Base-by-base conservation (phyloP, 2,797 vertebrate species). In the Vireo griseus region DNA sequence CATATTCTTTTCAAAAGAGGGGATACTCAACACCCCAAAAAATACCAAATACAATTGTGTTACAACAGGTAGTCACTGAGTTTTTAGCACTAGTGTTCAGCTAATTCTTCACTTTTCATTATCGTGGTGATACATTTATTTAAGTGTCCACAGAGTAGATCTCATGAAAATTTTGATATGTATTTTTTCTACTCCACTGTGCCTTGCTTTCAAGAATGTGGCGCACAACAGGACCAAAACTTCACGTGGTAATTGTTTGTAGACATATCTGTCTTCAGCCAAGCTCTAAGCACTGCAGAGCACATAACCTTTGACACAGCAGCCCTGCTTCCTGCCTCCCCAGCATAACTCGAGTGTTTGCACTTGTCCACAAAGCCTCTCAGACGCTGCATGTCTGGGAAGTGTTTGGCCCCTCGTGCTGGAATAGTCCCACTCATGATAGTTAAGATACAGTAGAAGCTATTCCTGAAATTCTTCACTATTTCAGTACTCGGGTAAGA, bases 121-220 rank as follows among this genome's bases (percentile, higher is more conserved):
- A 71, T 48, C 11, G 40, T 63, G 21, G 71, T 75, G 17, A 44
- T 26, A 44, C 3, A 10, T 54, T 47, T 59, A n/a, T 25, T 28
- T 26, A 57, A 20, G 4, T 1, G 0, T 37, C 42, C 45, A 57
- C 1, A 0, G 22, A 17, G 7, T 47, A 51, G 19, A 14, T 33
- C 13, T 65, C 50, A 52, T 16, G 6, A 37, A 82, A 86, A n/a
- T 7, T 22, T 58, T 37, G 13, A 16, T 35, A 9, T 3, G 3
- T 10, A 35, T 16, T 26, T 79, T 80, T 47, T 28, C n/a, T 45
- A 55, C 17, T 37, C 22, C 10, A 21, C 6, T 45, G 15, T 63
- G 48, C 5, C 28, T 20, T 11, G 0, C 18, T 85, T 78, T 67
- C 28, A 63, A 78, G 25, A 28, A 3, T 0, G 0, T 37, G 48